Evolutionary conservation across 2,797 vertebrate species (phyloP), one percentile per base, ranked within the genome.

Genomic region (Fringilla coelebs): DNA sequence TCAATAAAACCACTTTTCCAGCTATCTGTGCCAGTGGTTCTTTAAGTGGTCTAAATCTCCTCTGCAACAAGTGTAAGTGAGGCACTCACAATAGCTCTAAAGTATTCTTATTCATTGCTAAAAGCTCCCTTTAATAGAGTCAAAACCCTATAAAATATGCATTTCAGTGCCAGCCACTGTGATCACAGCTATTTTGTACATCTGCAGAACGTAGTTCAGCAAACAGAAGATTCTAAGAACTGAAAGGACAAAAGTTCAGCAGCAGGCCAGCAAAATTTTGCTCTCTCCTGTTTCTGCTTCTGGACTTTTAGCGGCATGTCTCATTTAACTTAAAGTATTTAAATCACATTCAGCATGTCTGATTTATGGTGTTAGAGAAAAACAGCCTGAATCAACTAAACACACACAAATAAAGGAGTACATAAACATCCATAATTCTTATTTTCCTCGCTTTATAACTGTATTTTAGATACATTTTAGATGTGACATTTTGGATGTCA

Each of bases 201-300:
- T 75, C 65, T 74, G 29, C 26, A 17, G 36, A 46, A 85, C 2
- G 0, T 1, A n/a, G 20, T 61, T 88, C 54, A 87, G 66, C 70
- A 90, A 94, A 84, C 41, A 84, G 8, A 78, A 49, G 38, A 36
- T 88, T 88, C 41, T 65, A 84, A 63, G 80, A 94, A 92, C 5
- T 26, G 20, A 61, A 88, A 89, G 55, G 51, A 76, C 79, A 38
- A n/a, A 91, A 84, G 66, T 78, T 61, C 77, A 92, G 32, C 49
- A 41, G 41, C 58, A 78, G 32, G 29, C 29, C 66, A 77, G 38
- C 13, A 63, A 14, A 58, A 55, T 29, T 77, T 43, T 61, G 32
- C 32, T 63, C 26, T 21, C 29, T 21, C 21, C 19, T 1, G 1
- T 78, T 84, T 60, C 63, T 74, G 43, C n/a, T 90, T 76, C 32